Percentiles rank a stretch among this genome's conserved stretches.
These are phyloP conservation scores for Sus scrofa DNA, from an alignment of 2,113 vertebrate species.

Conservation along the genomic window DNA sequence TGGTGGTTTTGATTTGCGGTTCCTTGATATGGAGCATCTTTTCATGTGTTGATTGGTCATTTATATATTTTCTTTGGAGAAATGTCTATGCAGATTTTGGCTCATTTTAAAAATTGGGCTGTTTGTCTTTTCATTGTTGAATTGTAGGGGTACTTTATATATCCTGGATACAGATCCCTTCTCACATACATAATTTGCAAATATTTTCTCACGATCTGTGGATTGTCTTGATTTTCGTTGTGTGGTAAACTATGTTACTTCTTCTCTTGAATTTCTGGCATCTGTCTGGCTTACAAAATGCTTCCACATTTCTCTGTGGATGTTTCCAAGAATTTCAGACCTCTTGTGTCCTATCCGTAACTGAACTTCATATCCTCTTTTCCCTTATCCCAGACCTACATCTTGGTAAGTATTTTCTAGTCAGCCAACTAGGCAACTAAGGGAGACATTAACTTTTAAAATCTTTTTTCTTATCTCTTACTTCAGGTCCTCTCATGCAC, in stretches of 20 bases:
- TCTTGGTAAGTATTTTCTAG: not conserved
- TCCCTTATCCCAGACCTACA: not conserved
- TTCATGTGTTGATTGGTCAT: not conserved
- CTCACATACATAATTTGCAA: not conserved
- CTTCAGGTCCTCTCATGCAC: not conserved
- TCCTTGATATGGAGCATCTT: not conserved
- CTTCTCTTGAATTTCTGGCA: constrained; percentile 1
- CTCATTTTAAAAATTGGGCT: not conserved
- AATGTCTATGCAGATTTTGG: not conserved
- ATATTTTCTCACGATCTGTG: constrained; percentile 32
- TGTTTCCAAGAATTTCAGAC: not conserved
- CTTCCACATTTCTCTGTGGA: constrained; percentile 40
- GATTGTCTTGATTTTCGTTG: constrained; percentile 14
- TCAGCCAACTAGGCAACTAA: not conserved
- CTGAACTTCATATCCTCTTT: not conserved
- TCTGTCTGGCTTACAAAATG: not conserved
- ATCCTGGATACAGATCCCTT: not conserved
- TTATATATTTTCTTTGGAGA: not conserved
- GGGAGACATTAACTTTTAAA: not conserved
- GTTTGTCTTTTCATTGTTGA: not conserved
- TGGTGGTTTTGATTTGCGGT: not conserved
- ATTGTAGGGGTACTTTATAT: not conserved
- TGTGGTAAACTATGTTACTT: not conserved
- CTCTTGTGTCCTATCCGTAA: not conserved
- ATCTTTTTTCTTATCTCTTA: not conserved